Base-by-base conservation (phyloP, 2,113 vertebrate genomes). In the Eudyptes chrysolophus region DNA sequence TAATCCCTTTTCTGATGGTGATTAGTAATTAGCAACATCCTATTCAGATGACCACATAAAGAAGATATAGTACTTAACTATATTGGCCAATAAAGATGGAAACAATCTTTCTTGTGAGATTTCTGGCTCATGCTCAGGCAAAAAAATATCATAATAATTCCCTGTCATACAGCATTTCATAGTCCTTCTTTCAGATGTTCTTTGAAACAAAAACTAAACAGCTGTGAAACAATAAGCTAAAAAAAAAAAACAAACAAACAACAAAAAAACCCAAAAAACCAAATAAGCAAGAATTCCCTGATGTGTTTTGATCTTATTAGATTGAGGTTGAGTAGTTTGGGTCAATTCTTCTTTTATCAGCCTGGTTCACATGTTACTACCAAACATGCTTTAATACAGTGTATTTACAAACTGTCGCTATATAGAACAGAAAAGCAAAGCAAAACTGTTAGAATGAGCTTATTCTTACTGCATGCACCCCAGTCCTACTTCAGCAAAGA, bases 401-500 rank as follows among this genome's bases (percentile, higher is more conserved):
- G 40, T 69, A 76, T 92, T 93, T 97, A 72, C 75, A 90, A 94
- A 89, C 44, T 85, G 12, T 79, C 5, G 3, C 30, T 81, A n/a
- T 51, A 64, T 38, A 75, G 60, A 95, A 78, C 34, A 94, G 55
- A 60, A 87, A 93, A 85, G 11, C 66, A 85, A 93, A 92, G 58
- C 82, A 84, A 87, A 95, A 36, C 44, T 74, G 57, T 76, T 87
- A 92, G 81, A 95, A 93, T 76, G 84, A 90, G 61, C 70, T 84
- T 95, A 87, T 96, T 95, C 89, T 89, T 94, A 27, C 55, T 91
- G 60, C n/a, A 64, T 48, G 38, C 40, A 61, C 74, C 62, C 61
- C 36, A 89, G 78, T 49, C 49, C 44, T 69, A 82, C 77, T 89
- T 85, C 52, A 88, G 70, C 82, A 94, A 88, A 97, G 69, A 97